phyloP scores from a whole-genome alignment of 2,113 vertebrate species.

The Channa maculata region DNA sequence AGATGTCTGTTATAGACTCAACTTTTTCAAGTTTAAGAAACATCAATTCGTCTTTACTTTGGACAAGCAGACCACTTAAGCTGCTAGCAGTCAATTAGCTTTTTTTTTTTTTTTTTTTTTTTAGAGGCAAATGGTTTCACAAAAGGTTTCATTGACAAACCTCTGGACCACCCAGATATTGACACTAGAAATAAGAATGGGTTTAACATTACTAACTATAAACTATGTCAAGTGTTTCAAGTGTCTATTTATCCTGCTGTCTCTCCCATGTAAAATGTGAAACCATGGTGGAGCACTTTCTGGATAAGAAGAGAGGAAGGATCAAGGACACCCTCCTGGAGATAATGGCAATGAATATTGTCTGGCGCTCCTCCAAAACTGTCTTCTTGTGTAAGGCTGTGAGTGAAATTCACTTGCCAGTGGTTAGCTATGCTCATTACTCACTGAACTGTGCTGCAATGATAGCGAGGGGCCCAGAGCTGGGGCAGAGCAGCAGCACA shows the following conservation, averaged over 20 bases:
- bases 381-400: conserved; percentile 55
- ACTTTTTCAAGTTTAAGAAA: conserved; percentile 3
- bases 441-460: conserved; percentile 65
- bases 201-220: conserved; percentile 41
- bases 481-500: conserved; percentile 45
- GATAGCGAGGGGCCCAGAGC: conserved; percentile 58
- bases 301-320: conserved; percentile 53
- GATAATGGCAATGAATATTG: conserved; percentile 57
- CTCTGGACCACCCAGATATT: conserved; percentile 53
- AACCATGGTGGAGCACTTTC: conserved; percentile 36
- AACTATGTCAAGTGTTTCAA: conserved; percentile 67
- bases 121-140: conserved; percentile 43
- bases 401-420: conserved; percentile 74
- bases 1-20: not conserved
- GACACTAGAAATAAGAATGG: conserved; percentile 40
- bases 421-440: conserved; percentile 66
- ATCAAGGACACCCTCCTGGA: conserved; percentile 56
- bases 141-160: conserved; percentile 54
- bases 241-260: conserved; percentile 51
- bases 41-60: conserved; percentile 19
- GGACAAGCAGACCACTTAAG: conserved; percentile 61
- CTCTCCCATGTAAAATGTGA: conserved; percentile 38
- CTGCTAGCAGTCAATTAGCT: conserved; percentile 50
- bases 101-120: conserved; percentile 25
- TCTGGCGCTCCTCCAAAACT: conserved; percentile 59